These are phyloP conservation scores for Aphodius sticticus DNA, from an alignment of 2,888 invertebrate species.

Conservation along the genomic window DNA sequence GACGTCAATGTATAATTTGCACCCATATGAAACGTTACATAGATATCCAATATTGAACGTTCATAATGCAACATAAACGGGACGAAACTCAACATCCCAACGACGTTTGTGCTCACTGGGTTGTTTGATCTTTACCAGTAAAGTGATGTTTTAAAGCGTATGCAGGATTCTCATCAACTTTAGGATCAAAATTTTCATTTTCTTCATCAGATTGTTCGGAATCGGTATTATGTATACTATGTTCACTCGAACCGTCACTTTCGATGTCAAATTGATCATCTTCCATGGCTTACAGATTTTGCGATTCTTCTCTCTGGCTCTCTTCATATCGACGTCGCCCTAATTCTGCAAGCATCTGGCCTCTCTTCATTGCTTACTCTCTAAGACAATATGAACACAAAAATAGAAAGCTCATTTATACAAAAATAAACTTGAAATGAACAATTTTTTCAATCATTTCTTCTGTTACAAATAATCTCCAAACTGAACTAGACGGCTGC, in stretches of 20 bases:
- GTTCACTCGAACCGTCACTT: slow-evolving; percentile 4
- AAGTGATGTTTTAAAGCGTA: not conserved
- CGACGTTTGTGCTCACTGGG: too few relatives aligned
- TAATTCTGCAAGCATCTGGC: slow-evolving; percentile 4
- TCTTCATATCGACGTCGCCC: slow-evolving; percentile 6
- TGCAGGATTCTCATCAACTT: slow-evolving; percentile 9
- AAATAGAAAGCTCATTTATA: not conserved
- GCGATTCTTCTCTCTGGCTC: slow-evolving; percentile 9
- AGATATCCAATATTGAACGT: too few relatives aligned
- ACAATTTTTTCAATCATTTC: too few relatives aligned
- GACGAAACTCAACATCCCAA: too few relatives aligned
- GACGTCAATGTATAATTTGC: too few relatives aligned
- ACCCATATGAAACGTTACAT: too few relatives aligned
- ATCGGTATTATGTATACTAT: slow-evolving; percentile 9
- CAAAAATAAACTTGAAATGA: too few relatives aligned
- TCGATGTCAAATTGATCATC: not conserved
- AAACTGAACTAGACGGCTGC: too few relatives aligned
- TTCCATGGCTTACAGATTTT: not conserved
- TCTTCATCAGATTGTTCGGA: slow-evolving; percentile 13
- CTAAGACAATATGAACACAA: slow-evolving; percentile 6
- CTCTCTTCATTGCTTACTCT: not conserved
- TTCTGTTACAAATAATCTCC: too few relatives aligned
- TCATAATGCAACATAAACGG: too few relatives aligned
- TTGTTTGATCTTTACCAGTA: slow-evolving; percentile 13
- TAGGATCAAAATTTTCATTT: not conserved